A percentile compares a stretch with the other conserved stretches of the same genome.
These are phyloP conservation scores for Linnaemya tessellans DNA, from an alignment of 2,888 invertebrate species.

Conservation along the genomic window DNA sequence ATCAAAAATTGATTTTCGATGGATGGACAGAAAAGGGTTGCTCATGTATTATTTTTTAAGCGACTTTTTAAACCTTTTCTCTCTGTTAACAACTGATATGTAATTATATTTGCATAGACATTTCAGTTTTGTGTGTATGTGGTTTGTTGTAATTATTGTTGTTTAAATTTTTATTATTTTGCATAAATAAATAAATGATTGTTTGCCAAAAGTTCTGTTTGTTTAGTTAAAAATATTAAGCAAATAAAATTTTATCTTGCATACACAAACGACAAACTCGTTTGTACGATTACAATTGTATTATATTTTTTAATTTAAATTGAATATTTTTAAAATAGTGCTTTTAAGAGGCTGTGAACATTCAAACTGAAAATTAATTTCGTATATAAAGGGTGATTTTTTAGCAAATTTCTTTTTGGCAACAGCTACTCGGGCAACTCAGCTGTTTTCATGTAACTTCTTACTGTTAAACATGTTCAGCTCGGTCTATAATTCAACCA, in stretches of 20 bases:
- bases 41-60: background rate
- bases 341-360: no score
- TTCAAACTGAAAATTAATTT: no score
- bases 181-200: conserved; percentile 63
- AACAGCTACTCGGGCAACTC: no score
- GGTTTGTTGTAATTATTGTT: conserved; percentile 51
- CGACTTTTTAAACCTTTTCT: conserved; percentile 10
- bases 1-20: conserved; percentile 51
- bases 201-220: conserved; percentile 39
- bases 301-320: background rate
- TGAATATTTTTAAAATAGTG: no score
- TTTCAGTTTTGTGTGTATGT: conserved; percentile 8
- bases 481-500: no score
- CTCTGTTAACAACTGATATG: conserved; percentile 33
- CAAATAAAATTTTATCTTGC: background rate
- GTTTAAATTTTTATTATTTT: conserved; percentile 39
- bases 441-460: no score
- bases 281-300: background rate
- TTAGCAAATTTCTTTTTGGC: no score
- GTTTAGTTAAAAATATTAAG: conserved; percentile 40
- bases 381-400: no score
- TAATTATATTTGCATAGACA: conserved; percentile 67
- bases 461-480: no score
- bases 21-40: conserved; percentile 67
- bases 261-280: background rate